A percentile compares a stretch with the other conserved stretches of the same genome.
phyloP scores from a whole-genome alignment of 2,113 vertebrate species.

The Syngnathus typhle region DNA sequence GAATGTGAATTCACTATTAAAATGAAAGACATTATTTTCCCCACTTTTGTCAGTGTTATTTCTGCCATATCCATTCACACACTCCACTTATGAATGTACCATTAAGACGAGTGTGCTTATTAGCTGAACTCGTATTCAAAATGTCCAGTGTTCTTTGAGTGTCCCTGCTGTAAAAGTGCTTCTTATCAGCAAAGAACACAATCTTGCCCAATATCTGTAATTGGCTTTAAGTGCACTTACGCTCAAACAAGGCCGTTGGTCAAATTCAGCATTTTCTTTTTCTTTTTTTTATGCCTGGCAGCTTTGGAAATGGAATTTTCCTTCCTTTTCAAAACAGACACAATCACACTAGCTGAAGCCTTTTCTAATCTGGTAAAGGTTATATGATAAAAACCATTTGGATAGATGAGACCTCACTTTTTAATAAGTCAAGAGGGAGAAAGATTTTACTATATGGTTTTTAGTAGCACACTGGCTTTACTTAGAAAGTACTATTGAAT shows the following conservation, averaged over 20 bases:
- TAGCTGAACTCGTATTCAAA: slow-evolving; percentile 5
- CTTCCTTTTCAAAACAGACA: background rate
- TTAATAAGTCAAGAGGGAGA: background rate
- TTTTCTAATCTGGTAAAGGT: background rate
- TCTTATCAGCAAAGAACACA: slow-evolving; percentile 17
- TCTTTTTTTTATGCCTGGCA: background rate
- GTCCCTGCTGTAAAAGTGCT: slow-evolving; percentile 10
- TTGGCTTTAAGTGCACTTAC: slow-evolving; percentile 26
- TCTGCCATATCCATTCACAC: background rate
- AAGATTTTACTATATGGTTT: background rate
- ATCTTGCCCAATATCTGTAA: slow-evolving; percentile 23
- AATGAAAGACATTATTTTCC: background rate
- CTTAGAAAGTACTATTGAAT: slow-evolving; percentile 6
- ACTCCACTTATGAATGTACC: background rate
- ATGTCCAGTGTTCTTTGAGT: slow-evolving; percentile 11
- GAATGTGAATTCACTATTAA: background rate
- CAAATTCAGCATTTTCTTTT: slow-evolving; percentile 1
- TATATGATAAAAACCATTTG: slow-evolving; percentile 1
- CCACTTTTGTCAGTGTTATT: background rate
- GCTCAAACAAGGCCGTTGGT: slow-evolving; percentile 6
- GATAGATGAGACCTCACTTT: background rate
- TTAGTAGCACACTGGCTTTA: background rate
- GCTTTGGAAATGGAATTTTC: background rate
- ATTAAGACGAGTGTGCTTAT: background rate
- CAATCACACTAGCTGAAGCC: background rate